Base-by-base conservation (phyloP, 2,113 vertebrate species). In the Engystomops pustulosus region DNA sequence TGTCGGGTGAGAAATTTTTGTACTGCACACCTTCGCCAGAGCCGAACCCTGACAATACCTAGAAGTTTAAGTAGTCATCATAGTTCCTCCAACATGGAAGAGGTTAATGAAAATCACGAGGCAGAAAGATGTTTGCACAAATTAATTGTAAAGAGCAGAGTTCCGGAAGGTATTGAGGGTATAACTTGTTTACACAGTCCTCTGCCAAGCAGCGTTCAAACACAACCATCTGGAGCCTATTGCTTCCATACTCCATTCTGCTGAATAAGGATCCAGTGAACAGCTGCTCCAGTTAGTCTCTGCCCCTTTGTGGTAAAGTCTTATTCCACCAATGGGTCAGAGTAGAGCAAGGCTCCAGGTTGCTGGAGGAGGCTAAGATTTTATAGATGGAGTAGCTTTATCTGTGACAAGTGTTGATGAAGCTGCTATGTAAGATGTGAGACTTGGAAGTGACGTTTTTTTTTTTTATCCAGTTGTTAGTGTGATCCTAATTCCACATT, bases 161-260 rank as follows among this genome's bases (percentile, higher is more conserved):
- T 92, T 91, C 91, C 89, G 88, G 89, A 91, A 92, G 89, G 90
- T 91, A 91, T 93, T 88, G 88, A 88, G 89, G 89, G 83, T 86
- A 86, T 88, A 84, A 88, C 87, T 91, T 88, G 90, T 93, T 93
- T 92, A 89, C 89, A 89, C 86, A 91, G 89, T 89, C 88, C 88
- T 90, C 89, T 91, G 89, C 69, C 30, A 86, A 87, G 80, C 85
- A 86, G 84, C 87, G 86, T 90, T 91, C 89, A 92, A 91, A 91
- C 80, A 51, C 0, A 44, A 82, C 90, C 90, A 89, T 91, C 90
- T 92, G 88, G 89, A 88, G 85, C 51, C 88, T 71, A 55, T 9
- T 84, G 78, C 87, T 88, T 88, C 87, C 87, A 81, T 87, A 89
- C 87, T 85, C 86, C 80, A 86, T 89, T 90, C 88, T 91, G 89